These are phyloP conservation scores for Metalampra italica DNA, from an alignment of 2,888 invertebrate species.

Conservation along the genomic window DNA sequence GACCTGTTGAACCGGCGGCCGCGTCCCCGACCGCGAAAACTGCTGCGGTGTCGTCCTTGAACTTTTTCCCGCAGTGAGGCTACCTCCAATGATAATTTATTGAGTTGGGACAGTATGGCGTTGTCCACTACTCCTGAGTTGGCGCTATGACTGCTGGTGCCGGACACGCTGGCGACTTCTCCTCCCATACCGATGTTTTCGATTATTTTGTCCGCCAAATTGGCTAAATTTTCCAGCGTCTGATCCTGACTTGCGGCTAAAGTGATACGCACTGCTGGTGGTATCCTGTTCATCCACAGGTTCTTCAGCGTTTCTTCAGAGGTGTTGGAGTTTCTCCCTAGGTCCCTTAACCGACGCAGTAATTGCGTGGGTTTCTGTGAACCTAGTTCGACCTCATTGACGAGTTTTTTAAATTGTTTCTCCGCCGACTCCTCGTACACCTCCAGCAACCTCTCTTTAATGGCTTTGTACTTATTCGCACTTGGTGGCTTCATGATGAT, in stretches of 20 bases:
- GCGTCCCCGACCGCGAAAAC: background rate
- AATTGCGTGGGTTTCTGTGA: constrained; percentile 13
- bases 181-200: background rate
- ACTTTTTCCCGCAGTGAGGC: too few relatives aligned
- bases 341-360: constrained; percentile 10
- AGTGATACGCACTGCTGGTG: background rate
- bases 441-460: constrained; percentile 9
- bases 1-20: background rate
- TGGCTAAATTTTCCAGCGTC: constrained; percentile 9
- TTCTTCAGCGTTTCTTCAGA: constrained; percentile 12
- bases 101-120: too few relatives aligned
- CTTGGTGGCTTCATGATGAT: background rate
- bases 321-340: constrained; percentile 8
- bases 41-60: background rate
- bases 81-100: too few relatives aligned
- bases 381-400: constrained; percentile 15
- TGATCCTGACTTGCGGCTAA: constrained; percentile 5
- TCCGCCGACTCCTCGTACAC: constrained; percentile 15
- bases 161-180: background rate
- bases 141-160: background rate
- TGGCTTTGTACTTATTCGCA: constrained; percentile 7
- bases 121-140: background rate
- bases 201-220: constrained; percentile 14
- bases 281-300: constrained; percentile 12
- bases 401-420: constrained; percentile 11